These are phyloP conservation scores for Caenorhabditis sinica DNA, from an alignment of 2,888 invertebrate species.

Conservation along the genomic window DNA sequence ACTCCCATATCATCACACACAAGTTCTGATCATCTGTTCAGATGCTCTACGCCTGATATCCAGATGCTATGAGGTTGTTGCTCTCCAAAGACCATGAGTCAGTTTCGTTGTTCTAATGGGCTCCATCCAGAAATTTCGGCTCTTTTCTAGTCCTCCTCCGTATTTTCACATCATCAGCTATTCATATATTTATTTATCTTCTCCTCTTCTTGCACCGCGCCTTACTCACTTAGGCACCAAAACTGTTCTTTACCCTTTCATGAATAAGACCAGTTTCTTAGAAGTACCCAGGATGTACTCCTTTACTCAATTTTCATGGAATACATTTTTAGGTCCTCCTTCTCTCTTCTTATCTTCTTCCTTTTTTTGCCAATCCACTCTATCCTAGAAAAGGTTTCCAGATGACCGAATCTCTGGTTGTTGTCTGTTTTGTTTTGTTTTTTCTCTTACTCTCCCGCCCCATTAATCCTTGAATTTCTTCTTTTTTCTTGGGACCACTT, in stretches of 20 bases:
- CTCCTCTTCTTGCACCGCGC: not conserved
- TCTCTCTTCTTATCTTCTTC: not conserved
- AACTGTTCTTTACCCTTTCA: slow-evolving; percentile 45
- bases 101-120: slow-evolving; percentile 16
- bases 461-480: slow-evolving; percentile 57
- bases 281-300: slow-evolving; percentile 13
- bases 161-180: slow-evolving; percentile 26
- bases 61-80: slow-evolving; percentile 33
- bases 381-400: slow-evolving; percentile 21
- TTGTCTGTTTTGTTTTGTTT: slow-evolving; percentile 29
- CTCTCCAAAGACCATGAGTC: slow-evolving; percentile 42
- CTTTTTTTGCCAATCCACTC: not conserved
- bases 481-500: slow-evolving; percentile 37
- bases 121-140: not conserved
- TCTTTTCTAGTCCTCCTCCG: not conserved
- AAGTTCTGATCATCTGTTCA: slow-evolving; percentile 51
- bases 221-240: slow-evolving; percentile 3
- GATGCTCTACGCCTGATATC: slow-evolving; percentile 4
- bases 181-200: slow-evolving; percentile 43
- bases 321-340: slow-evolving; percentile 5
- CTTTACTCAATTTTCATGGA: slow-evolving; percentile 20
- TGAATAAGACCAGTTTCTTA: slow-evolving; percentile 5
- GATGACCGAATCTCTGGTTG: slow-evolving; percentile 39
- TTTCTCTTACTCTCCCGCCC: slow-evolving; percentile 23
- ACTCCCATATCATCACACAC: slow-evolving; percentile 42